These are phyloP conservation scores for Zelostemma sp. DNA, from an alignment of 1,140 invertebrate species.

Conservation along the genomic window DNA sequence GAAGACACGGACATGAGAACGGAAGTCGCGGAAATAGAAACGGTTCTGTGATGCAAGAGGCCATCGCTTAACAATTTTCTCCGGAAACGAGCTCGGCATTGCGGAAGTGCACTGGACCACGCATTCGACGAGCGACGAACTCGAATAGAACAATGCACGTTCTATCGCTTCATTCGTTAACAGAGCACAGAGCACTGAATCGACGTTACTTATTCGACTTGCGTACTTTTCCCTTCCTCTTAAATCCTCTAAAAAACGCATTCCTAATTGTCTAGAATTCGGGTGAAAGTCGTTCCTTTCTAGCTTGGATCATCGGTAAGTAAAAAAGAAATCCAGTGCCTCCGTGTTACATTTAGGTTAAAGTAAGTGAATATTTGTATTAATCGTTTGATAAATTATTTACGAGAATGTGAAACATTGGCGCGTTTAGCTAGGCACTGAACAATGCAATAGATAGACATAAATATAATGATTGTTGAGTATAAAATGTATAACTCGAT, in stretches of 20 bases:
- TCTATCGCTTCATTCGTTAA: not conserved
- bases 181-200: not conserved
- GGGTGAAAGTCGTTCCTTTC: not conserved
- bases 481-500: constrained; percentile 24
- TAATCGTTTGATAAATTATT: not conserved
- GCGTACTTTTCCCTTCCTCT: not conserved
- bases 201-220: not conserved
- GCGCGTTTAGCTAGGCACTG: constrained; percentile 20
- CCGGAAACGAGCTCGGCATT: constrained; percentile 13
- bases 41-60: constrained; percentile 81
- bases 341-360: constrained; percentile 4
- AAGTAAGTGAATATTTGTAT: constrained; percentile 2
- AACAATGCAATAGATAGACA: constrained; percentile 30
- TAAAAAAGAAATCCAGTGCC: constrained; percentile 13
- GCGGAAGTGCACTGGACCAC: constrained; percentile 14
- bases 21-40: constrained; percentile 89
- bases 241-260: constrained; percentile 6
- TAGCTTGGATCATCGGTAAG: constrained; percentile 1
- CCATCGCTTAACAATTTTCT: constrained; percentile 26
- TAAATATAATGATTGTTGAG: constrained; percentile 20
- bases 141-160: constrained; percentile 1
- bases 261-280: not conserved
- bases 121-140: constrained; percentile 17
- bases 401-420: constrained; percentile 2
- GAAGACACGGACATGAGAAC: constrained; percentile 72